These are phyloP conservation scores for Furcula furcula DNA, from an alignment of 2,888 invertebrate species.

Conservation along the genomic window DNA sequence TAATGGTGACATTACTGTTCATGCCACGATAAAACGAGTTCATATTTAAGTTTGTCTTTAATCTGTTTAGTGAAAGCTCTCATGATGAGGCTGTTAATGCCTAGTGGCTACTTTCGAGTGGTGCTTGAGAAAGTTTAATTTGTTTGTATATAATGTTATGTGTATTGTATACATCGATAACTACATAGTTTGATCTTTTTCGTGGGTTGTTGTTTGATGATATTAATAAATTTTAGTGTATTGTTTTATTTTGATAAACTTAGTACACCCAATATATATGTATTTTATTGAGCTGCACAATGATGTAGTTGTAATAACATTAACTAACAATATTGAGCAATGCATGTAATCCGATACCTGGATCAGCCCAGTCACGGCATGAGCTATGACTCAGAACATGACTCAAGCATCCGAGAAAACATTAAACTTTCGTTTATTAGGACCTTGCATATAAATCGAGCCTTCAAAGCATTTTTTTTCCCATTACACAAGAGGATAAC, in stretches of 20 bases:
- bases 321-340: slow-evolving; percentile 7
- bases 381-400: slow-evolving; percentile 50
- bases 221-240: too few species aligned
- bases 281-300: too few species aligned
- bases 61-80: slow-evolving; percentile 1
- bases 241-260: too few species aligned
- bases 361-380: slow-evolving; percentile 24
- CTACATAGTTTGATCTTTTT: too few species aligned
- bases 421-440: not conserved
- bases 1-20: too few species aligned
- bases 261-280: too few species aligned
- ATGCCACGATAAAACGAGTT: not conserved
- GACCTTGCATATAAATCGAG: not conserved
- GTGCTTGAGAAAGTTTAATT: not conserved
- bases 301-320: too few species aligned
- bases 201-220: too few species aligned
- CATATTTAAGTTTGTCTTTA: not conserved
- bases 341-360: slow-evolving; percentile 20
- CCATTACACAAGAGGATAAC: not conserved
- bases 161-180: too few species aligned
- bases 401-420: slow-evolving; percentile 30
- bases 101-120: not conserved
- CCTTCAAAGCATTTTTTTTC: not conserved
- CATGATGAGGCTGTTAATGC: not conserved
- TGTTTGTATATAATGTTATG: too few species aligned